Conservation (phyloP, 92 coral and sea anemone species). For the Siderastrea siderea region DNA sequence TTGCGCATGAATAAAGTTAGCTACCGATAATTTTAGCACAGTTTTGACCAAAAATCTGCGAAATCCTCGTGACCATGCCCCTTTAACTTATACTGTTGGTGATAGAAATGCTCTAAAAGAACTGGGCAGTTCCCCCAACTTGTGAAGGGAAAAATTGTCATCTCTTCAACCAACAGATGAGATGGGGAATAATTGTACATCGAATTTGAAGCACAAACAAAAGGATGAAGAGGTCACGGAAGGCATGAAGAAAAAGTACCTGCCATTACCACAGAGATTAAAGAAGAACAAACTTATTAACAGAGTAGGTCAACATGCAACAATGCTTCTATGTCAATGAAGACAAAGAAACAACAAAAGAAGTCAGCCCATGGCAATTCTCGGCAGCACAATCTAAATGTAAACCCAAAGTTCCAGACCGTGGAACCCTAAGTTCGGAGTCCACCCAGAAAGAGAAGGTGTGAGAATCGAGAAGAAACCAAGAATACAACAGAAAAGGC, state of each 20-base stretch:
- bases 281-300: constrained; percentile 5
- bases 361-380: background rate
- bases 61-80: too few species aligned
- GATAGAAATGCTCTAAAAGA: too few species aligned
- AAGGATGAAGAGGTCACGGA: too few species aligned
- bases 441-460: constrained; percentile 4
- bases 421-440: background rate
- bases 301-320: background rate
- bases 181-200: background rate
- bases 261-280: background rate
- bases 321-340: background rate
- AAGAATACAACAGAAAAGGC: background rate
- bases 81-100: too few species aligned
- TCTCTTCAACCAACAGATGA: background rate
- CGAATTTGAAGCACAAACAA: background rate
- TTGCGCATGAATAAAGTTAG: too few species aligned
- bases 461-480: background rate
- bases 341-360: background rate
- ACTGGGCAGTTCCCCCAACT: too few species aligned
- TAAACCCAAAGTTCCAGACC: background rate
- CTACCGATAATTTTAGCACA: too few species aligned
- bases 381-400: background rate
- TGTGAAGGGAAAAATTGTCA: background rate
- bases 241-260: constrained; percentile 3
- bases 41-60: too few species aligned